phyloP scores from a whole-genome alignment of 2,888 invertebrate genomes.

The Troides oblongomaculatus region DNA sequence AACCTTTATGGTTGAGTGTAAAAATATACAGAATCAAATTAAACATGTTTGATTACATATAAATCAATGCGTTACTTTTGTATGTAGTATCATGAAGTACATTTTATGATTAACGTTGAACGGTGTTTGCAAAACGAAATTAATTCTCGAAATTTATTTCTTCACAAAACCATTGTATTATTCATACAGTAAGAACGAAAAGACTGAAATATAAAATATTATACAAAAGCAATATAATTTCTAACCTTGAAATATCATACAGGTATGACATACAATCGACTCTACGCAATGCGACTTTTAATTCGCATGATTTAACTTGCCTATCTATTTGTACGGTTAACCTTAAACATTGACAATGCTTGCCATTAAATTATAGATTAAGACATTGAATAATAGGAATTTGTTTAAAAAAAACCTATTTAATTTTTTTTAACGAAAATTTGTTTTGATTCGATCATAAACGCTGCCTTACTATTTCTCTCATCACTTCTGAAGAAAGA shows the following conservation, averaged over 20 bases:
- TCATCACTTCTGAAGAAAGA: no score
- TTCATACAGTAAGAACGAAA: slow-evolving; percentile 2
- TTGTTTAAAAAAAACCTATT: no score
- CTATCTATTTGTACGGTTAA: neutral
- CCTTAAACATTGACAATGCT: neutral
- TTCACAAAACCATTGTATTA: neutral
- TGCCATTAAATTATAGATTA: neutral
- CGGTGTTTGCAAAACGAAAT: neutral
- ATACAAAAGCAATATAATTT: slow-evolving; percentile 7
- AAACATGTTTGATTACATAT: no score
- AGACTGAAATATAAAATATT: neutral
- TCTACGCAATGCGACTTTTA: slow-evolving; percentile 24
- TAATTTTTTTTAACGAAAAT: no score
- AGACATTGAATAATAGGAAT: no score
- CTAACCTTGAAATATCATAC: slow-evolving; percentile 19
- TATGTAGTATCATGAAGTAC: neutral
- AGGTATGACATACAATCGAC: slow-evolving; percentile 18
- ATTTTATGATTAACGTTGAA: neutral
- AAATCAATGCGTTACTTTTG: neutral
- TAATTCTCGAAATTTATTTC: neutral
- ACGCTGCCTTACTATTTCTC: neutral
- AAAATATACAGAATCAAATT: no score
- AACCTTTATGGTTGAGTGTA: no score
- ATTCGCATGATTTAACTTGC: slow-evolving; percentile 14
- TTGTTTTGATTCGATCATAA: no score